These are phyloP conservation scores for Chromobotia macracanthus DNA, from an alignment of 2,797 vertebrate genomes.

Conservation along the genomic window DNA sequence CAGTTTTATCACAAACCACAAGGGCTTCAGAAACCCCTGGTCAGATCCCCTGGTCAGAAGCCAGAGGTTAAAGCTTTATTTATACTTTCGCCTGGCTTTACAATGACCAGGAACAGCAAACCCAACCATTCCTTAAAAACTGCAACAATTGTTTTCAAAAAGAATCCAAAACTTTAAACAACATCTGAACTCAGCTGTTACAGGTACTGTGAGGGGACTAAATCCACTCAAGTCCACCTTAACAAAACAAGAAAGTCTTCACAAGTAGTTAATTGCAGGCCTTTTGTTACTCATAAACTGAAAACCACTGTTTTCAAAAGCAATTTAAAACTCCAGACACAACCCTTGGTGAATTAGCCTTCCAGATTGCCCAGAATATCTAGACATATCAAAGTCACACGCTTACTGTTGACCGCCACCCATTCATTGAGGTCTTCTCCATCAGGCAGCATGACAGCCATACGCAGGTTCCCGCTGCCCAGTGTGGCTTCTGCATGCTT, in stretches of 20 bases:
- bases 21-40: background rate
- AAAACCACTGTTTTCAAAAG: background rate
- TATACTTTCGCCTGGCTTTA: no score
- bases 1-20: background rate
- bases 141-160: background rate
- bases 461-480: conserved; percentile 94
- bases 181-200: no score
- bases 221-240: no score
- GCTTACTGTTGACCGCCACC: conserved; percentile 99
- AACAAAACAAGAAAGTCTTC: no score
- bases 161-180: no score
- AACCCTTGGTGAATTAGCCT: no score
- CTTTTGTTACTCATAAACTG: background rate
- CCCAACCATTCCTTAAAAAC: background rate
- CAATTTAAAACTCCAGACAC: no score
- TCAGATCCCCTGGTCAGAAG: background rate
- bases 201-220: no score
- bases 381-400: conserved; percentile 8
- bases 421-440: conserved; percentile 98
- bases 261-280: no score
- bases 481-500: conserved; percentile 97
- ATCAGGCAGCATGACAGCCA: conserved; percentile 97
- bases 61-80: no score
- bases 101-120: no score
- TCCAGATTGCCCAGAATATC: background rate